phyloP scores from a whole-genome alignment of 2,888 invertebrate species.

The Drosophila neoperkinsi region DNA sequence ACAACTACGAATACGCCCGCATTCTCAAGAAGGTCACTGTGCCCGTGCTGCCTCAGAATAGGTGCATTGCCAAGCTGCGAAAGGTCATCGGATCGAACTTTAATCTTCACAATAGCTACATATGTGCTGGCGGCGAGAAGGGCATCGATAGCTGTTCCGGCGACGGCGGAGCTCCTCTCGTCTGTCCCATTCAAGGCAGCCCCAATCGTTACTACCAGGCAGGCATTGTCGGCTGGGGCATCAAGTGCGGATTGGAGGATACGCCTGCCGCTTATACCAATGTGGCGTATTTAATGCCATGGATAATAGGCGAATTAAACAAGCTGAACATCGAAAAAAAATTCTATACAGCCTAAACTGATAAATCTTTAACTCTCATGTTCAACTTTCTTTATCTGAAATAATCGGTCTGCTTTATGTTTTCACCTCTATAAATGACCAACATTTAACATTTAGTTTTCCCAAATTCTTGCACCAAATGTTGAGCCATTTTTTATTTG shows the following conservation, averaged over 20 bases:
- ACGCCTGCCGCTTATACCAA: constrained; percentile 91
- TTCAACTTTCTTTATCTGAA: background rate
- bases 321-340: background rate
- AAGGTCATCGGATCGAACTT: constrained; percentile 88
- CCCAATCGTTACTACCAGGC: constrained; percentile 71
- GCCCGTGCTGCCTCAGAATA: constrained; percentile 87
- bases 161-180: constrained; percentile 91
- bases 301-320: constrained; percentile 14
- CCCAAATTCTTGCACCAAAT: background rate
- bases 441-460: background rate
- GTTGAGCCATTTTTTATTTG: background rate
- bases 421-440: no score
- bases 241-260: constrained; percentile 88
- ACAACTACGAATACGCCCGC: constrained; percentile 86
- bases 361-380: background rate
- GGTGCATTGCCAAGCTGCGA: constrained; percentile 86
- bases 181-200: constrained; percentile 87
- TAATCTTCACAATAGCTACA: constrained; percentile 88
- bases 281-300: constrained; percentile 85
- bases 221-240: constrained; percentile 93
- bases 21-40: constrained; percentile 89
- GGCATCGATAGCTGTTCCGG: constrained; percentile 90
- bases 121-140: constrained; percentile 91
- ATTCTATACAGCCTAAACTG: constrained; percentile 4
- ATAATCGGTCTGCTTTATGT: background rate